phyloP scores from a whole-genome alignment of 2,113 vertebrate genomes.

The Amphiprion ocellaris region DNA sequence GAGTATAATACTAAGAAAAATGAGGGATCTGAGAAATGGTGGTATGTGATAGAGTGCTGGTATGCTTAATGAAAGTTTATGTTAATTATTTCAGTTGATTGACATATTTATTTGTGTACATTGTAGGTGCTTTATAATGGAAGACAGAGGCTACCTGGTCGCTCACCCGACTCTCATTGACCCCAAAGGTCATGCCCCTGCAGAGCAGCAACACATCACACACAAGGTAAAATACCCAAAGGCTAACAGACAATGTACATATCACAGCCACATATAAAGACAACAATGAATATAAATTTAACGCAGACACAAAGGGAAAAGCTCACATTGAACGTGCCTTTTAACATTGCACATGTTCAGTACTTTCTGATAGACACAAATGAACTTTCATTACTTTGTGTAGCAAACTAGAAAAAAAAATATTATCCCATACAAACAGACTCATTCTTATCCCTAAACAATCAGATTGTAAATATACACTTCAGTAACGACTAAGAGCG shows the following conservation, averaged over 20 bases:
- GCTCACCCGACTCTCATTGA: constrained; percentile 99
- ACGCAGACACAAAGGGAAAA: too few species aligned
- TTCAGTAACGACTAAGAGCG: too few species aligned
- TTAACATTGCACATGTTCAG: too few species aligned
- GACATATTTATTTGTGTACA: not conserved
- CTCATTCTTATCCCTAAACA: too few species aligned
- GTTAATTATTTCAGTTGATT: too few species aligned
- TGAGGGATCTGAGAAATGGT: not conserved
- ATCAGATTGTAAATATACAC: not conserved
- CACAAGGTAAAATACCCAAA: constrained; percentile 90
- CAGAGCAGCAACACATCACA: constrained; percentile 98
- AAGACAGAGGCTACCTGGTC: constrained; percentile 97
- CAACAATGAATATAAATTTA: too few species aligned
- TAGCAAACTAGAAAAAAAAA: too few species aligned
- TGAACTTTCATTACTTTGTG: too few species aligned
- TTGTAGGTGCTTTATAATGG: constrained; percentile 98
- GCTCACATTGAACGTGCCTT: too few species aligned
- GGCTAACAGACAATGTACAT: not conserved
- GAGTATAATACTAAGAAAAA: not conserved
- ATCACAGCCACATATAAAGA: too few species aligned
- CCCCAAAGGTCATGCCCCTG: constrained; percentile 96
- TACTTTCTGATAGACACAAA: too few species aligned
- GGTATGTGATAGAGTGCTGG: not conserved
- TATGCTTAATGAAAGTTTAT: not conserved
- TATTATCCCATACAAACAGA: too few species aligned